These are phyloP conservation scores for Andrena marginata DNA, from an alignment of 2,888 invertebrate genomes.

Conservation along the genomic window DNA sequence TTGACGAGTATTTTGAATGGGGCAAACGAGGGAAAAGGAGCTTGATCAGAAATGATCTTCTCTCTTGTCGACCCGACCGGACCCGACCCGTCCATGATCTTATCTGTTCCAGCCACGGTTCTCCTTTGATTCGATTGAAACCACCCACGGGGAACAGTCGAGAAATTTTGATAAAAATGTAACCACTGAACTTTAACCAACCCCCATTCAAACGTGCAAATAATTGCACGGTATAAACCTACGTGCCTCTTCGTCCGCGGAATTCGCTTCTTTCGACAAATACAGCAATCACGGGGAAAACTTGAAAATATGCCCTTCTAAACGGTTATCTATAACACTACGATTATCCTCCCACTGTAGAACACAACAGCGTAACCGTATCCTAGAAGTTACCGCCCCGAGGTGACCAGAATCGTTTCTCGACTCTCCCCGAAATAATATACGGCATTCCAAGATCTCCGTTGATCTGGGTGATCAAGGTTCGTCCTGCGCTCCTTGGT, in stretches of 20 bases:
- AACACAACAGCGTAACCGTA: no score
- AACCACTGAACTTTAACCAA: neutral
- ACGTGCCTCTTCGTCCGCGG: no score
- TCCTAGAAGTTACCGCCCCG: no score
- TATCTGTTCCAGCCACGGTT: slow-evolving; percentile 32
- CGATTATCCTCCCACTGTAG: neutral
- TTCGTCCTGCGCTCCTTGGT: slow-evolving; percentile 9
- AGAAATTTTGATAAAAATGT: slow-evolving; percentile 11
- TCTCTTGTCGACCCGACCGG: neutral
- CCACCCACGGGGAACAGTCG: slow-evolving; percentile 6
- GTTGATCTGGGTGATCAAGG: neutral
- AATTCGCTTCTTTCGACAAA: no score
- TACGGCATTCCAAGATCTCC: neutral
- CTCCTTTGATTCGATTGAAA: slow-evolving; percentile 23
- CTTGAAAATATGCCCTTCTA: slow-evolving; percentile 18
- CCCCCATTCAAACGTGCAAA: no score
- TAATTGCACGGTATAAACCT: no score
- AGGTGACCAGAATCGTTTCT: no score
- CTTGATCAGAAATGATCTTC: slow-evolving; percentile 16
- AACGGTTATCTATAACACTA: neutral
- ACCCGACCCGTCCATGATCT: slow-evolving; percentile 22
- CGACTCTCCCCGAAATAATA: no score
- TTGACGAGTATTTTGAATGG: no score
- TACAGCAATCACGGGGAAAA: neutral
- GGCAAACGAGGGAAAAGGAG: neutral